These are phyloP conservation scores for Edolisoma coerulescens DNA, from an alignment of 2,113 vertebrate genomes.

Conservation along the genomic window DNA sequence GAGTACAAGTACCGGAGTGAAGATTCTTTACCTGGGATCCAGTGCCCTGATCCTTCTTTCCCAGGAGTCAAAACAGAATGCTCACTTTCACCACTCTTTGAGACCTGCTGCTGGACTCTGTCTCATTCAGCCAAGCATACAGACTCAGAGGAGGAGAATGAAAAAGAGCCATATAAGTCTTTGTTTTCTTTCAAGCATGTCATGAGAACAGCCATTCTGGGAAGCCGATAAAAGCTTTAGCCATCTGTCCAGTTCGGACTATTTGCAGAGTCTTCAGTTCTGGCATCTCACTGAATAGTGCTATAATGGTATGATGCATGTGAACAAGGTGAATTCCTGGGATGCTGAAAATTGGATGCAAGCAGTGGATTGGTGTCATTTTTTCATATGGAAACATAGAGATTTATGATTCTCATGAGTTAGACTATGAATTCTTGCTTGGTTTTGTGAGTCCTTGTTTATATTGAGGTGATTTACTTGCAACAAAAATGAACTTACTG, in stretches of 20 bases:
- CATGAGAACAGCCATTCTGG: conserved; percentile 63
- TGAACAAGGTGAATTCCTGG: conserved; percentile 41
- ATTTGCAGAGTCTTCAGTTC: conserved; percentile 52
- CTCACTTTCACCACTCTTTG: background rate
- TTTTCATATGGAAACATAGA: conserved; percentile 25
- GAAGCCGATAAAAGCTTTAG: conserved; percentile 62
- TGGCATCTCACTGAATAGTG: conserved; percentile 37
- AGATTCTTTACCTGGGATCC: conserved; percentile 5
- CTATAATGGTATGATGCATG: background rate
- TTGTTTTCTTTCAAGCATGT: conserved; percentile 64
- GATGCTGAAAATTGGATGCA: conserved; percentile 42
- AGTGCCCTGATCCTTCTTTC: conserved; percentile 14
- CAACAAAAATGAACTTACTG: conserved; percentile 45
- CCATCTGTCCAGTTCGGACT: conserved; percentile 66
- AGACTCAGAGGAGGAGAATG: conserved; percentile 50
- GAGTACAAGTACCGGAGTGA: conserved; percentile 6
- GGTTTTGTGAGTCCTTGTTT: conserved; percentile 51
- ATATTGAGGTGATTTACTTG: conserved; percentile 56
- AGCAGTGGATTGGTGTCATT: conserved; percentile 41
- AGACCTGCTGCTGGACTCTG: conserved; percentile 35
- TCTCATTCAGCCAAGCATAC: conserved; percentile 30
- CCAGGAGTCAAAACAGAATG: background rate
- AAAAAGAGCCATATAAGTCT: conserved; percentile 43
- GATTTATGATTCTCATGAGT: conserved; percentile 59
- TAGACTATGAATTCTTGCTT: conserved; percentile 55